phyloP scores from a whole-genome alignment of 1,140 invertebrate genomes.

The Drosophila littoralis region DNA sequence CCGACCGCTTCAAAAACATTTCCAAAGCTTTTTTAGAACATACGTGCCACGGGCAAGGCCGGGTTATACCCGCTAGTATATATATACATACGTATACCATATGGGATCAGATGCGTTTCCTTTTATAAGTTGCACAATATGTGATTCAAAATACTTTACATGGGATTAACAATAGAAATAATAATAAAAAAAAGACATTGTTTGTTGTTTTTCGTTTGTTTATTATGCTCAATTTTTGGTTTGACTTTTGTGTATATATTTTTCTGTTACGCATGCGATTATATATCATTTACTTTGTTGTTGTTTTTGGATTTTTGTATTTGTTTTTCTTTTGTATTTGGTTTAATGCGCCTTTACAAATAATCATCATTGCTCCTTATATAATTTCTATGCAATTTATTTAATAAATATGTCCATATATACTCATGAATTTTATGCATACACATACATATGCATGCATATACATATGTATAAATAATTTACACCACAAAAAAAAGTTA shows the following conservation, averaged over 20 bases:
- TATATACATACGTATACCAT: too few relatives aligned
- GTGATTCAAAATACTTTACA: too few relatives aligned
- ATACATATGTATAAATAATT: slow-evolving; percentile 70
- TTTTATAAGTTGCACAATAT: too few relatives aligned
- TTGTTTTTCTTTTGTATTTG: slow-evolving; percentile 29
- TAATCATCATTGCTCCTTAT: slow-evolving; percentile 70
- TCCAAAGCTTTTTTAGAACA: too few relatives aligned
- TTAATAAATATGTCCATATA: slow-evolving; percentile 72
- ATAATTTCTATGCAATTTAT: slow-evolving; percentile 73
- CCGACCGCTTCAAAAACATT: too few relatives aligned
- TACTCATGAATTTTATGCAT: slow-evolving; percentile 63
- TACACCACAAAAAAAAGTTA: slow-evolving; percentile 67
- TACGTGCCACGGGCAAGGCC: too few relatives aligned
- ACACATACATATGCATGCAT: slow-evolving; percentile 38
- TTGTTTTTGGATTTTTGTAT: slow-evolving; percentile 16
- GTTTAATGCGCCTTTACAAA: slow-evolving; percentile 69
- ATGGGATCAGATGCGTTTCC: too few relatives aligned
- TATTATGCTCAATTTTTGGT: slow-evolving; percentile 72
- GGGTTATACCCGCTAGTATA: too few relatives aligned
- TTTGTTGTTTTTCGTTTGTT: slow-evolving; percentile 52
- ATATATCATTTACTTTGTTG: slow-evolving; percentile 58
- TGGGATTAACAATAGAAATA: neutral
- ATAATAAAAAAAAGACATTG: neutral
- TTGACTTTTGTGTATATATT: slow-evolving; percentile 61
- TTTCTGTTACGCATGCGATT: slow-evolving; percentile 74